Conservation (phyloP, 2,797 vertebrate genomes). For the Oceanodroma leucorhoa region DNA sequence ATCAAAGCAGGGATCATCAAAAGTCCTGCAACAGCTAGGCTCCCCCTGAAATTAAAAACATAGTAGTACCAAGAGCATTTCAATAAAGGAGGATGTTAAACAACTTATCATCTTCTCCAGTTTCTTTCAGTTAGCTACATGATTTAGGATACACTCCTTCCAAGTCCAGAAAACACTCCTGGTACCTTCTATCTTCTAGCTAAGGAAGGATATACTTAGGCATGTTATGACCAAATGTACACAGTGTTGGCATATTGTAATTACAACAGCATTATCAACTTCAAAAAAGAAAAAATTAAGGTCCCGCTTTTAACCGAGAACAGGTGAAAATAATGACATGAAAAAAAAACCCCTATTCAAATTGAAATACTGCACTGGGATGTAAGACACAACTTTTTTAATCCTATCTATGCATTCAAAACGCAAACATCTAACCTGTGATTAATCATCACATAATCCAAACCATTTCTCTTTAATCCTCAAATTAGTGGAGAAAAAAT, state of each 20-base stretch:
- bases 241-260: background rate
- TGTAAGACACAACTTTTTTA: background rate
- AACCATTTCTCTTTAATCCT: slow-evolving; percentile 14
- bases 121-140: slow-evolving; percentile 14
- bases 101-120: background rate
- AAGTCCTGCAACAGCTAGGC: slow-evolving; percentile 2
- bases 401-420: slow-evolving; percentile 14
- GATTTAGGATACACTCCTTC: background rate
- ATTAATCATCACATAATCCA: slow-evolving; percentile 35
- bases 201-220: background rate
- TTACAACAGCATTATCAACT: background rate
- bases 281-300: background rate
- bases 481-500: slow-evolving; percentile 25
- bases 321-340: slow-evolving; percentile 25
- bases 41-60: slow-evolving; percentile 71
- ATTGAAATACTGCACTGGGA: slow-evolving; percentile 5
- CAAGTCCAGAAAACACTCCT: slow-evolving; percentile 1
- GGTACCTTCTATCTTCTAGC: background rate
- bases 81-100: slow-evolving; percentile 44
- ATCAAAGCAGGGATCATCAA: slow-evolving; percentile 77
- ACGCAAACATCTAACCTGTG: slow-evolving; percentile 20
- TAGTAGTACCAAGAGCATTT: background rate
- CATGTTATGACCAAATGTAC: slow-evolving; percentile 7
- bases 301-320: background rate
- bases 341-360: background rate